Conservation (phyloP, 2,113 vertebrate species). For the Percina caprodes region DNA sequence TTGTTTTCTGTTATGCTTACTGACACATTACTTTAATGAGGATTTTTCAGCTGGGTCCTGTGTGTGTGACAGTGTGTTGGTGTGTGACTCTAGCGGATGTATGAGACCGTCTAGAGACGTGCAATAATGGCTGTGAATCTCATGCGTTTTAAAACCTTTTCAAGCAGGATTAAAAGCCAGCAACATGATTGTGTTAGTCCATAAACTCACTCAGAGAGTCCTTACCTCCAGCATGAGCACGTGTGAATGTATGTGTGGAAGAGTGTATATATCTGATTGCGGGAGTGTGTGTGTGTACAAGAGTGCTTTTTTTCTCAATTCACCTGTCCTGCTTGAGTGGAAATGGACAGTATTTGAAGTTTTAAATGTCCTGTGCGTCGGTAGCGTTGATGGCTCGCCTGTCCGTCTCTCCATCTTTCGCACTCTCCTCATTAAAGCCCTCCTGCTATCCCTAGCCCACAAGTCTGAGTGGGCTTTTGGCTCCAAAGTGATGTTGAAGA, state of each 20-base stretch:
- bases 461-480: constrained; percentile 81
- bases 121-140: constrained; percentile 72
- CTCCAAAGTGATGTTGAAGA: constrained; percentile 85
- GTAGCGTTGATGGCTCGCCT: constrained; percentile 63
- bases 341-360: constrained; percentile 78
- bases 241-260: constrained; percentile 66
- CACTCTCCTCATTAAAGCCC: constrained; percentile 74
- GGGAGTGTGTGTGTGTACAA: constrained; percentile 54
- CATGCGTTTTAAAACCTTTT: constrained; percentile 71
- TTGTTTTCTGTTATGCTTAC: constrained; percentile 58
- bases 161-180: constrained; percentile 76
- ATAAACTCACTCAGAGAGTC: constrained; percentile 78
- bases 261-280: constrained; percentile 61
- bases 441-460: constrained; percentile 73
- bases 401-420: constrained; percentile 66
- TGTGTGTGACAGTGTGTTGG: constrained; percentile 24
- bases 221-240: constrained; percentile 65
- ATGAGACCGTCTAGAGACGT: constrained; percentile 57
- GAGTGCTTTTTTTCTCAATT: constrained; percentile 75
- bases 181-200: constrained; percentile 78
- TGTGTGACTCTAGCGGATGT: constrained; percentile 47
- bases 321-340: constrained; percentile 73
- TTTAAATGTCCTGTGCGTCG: constrained; percentile 79
- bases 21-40: constrained; percentile 52
- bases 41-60: constrained; percentile 40